Evolutionary conservation across 2,113 vertebrate genomes (phyloP).

Genomic region (Phoxinus phoxinus): DNA sequence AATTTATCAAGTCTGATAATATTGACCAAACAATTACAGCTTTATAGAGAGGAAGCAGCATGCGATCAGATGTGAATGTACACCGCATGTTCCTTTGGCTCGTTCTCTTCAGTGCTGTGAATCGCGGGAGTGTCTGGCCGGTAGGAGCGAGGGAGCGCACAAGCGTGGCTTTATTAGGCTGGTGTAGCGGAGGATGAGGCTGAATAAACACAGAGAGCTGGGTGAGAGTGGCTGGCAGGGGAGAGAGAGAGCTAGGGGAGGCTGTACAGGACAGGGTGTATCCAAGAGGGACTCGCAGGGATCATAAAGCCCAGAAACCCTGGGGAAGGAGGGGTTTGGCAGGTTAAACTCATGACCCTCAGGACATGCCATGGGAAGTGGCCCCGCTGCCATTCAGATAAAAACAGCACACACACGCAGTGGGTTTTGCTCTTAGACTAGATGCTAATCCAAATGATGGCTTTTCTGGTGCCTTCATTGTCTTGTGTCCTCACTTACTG

Average conservation of each 20-base stretch:
- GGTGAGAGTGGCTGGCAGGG: slow-evolving; percentile 31
- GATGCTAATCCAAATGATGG: not conserved
- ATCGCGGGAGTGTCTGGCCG: slow-evolving; percentile 6
- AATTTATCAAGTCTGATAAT: not conserved
- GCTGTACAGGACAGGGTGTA: slow-evolving; percentile 43
- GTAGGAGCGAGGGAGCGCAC: slow-evolving; percentile 23
- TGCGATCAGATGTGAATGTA: not conserved
- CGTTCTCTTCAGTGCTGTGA: slow-evolving; percentile 9
- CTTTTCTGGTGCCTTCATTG: slow-evolving; percentile 15
- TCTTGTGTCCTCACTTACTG: not conserved
- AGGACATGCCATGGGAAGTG: slow-evolving; percentile 55
- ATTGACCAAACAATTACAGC: not conserved
- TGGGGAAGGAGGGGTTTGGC: slow-evolving; percentile 40
- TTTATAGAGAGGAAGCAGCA: not conserved
- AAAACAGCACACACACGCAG: not conserved
- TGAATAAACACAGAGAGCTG: slow-evolving; percentile 74
- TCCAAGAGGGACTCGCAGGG: slow-evolving; percentile 4
- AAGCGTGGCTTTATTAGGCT: slow-evolving; percentile 63
- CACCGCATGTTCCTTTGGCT: not conserved
- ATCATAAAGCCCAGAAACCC: slow-evolving; percentile 14
- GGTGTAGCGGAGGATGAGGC: slow-evolving; percentile 76
- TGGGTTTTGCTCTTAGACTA: slow-evolving; percentile 15
- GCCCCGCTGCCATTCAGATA: slow-evolving; percentile 47
- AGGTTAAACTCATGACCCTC: slow-evolving; percentile 38
- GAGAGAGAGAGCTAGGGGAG: slow-evolving; percentile 22